phyloP scores from a whole-genome alignment of 2,113 vertebrate species.

The Oenanthe melanoleuca region DNA sequence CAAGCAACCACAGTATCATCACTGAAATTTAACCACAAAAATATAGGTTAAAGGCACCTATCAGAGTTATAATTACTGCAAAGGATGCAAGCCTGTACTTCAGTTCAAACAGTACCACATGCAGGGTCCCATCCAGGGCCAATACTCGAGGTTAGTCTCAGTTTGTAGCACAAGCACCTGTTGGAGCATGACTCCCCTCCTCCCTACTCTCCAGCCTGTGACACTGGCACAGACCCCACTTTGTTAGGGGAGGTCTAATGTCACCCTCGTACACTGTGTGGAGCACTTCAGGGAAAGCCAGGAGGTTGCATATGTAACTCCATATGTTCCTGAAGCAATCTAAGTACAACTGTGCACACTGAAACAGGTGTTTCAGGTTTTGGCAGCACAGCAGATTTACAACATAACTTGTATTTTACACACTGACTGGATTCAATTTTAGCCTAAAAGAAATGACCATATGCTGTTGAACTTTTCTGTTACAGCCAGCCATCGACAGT shows the following conservation, averaged over 20 bases:
- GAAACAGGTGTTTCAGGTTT: conserved; percentile 31
- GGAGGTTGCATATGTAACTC: not conserved
- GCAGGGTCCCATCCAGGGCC: not conserved
- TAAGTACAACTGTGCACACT: not conserved
- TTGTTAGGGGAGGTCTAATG: not conserved
- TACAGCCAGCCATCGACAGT: not conserved
- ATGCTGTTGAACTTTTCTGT: not conserved
- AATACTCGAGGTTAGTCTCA: not conserved
- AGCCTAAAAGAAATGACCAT: not conserved
- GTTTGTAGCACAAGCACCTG: not conserved
- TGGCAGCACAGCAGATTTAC: not conserved
- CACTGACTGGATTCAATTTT: not conserved
- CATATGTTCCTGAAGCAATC: not conserved
- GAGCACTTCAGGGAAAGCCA: not conserved
- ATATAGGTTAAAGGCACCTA: not conserved
- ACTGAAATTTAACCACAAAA: not conserved
- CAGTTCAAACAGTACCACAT: not conserved
- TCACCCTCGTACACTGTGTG: not conserved
- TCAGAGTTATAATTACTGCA: not conserved
- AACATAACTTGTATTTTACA: not conserved
- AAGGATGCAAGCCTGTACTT: not conserved
- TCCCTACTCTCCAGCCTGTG: not conserved
- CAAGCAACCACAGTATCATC: not conserved
- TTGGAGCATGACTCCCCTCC: not conserved
- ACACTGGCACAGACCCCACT: not conserved